Base-by-base conservation (phyloP, 2,888 invertebrate genomes). In the Gastracanthus pulcherrimus region DNA sequence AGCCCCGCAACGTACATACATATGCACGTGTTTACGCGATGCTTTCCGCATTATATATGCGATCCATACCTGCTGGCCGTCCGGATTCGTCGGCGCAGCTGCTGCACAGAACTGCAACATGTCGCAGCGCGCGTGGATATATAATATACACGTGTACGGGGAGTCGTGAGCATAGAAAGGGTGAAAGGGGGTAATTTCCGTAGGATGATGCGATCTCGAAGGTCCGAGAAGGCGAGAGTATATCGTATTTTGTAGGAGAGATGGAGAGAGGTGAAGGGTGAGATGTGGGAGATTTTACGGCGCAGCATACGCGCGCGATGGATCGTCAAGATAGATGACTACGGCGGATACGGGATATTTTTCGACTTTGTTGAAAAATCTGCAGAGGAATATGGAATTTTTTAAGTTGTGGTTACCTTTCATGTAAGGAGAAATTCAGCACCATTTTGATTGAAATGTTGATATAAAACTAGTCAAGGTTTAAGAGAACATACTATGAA, bases 11-110 rank as follows among this genome's bases (percentile, higher is more conserved):
- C n/a, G 19, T 62, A 51, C 7, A 48, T 7, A 19, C 19, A 11
- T 26, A 26, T 23, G 5, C 55, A 55, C n/a, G n/a, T n/a, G n/a
- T n/a, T n/a, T 55, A 55, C 9, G 26, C 55, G 55, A 55, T 23
- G 55, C 55, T 9, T 23, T 26, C 55, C 34, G 62, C 62, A 36
- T 62, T 36, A 36, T 36, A 11, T 5, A 62, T 62, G 62, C 62
- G 62, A 9, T n/a, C 19, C 36, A 34, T 62, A 36, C 3, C 36
- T 62, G 62, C 62, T 31, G 19, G 13, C 34, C 19, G 31, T n/a
- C 55, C 26, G 13, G 55, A 19, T 62, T 62, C 19, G 34, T 62
- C 62, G n/a, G n/a, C 11, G 62, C 62, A 62, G 34, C 62, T 62
- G 23, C n/a, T 1, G 34, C 58, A 60, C n/a, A n/a, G n/a, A 55